Evolutionary conservation across 2,888 invertebrate species (phyloP).

Genomic region (Hybos culiciformis): DNA sequence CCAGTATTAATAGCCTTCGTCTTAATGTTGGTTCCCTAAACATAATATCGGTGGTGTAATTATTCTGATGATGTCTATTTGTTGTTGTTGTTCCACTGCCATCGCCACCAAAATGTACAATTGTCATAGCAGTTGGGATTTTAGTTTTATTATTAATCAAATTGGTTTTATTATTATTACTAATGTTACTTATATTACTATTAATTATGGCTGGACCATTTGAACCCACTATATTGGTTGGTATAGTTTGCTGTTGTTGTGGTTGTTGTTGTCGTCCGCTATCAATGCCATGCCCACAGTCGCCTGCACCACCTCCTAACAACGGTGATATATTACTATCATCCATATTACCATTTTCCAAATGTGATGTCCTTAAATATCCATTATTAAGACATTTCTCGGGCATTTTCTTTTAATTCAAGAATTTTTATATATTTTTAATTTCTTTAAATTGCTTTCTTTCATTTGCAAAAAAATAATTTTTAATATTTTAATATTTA

Average conservation of each 20-base stretch:
- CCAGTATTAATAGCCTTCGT: slow-evolving; percentile 37
- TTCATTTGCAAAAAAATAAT: too few species aligned
- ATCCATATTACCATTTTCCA: background rate
- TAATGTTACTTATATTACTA: background rate
- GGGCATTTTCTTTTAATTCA: background rate
- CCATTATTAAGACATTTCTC: background rate
- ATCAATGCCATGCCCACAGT: background rate
- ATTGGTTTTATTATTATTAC: background rate
- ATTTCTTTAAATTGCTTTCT: too few species aligned
- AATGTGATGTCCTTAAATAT: background rate
- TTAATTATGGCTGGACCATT: background rate
- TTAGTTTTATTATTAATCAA: background rate
- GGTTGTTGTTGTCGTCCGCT: background rate
- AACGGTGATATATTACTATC: slow-evolving; percentile 1
- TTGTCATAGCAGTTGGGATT: slow-evolving; percentile 18
- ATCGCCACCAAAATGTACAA: slow-evolving; percentile 26
- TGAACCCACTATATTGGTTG: background rate
- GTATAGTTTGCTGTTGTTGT: background rate
- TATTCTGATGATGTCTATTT: slow-evolving; percentile 12
- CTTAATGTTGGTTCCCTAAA: slow-evolving; percentile 57
- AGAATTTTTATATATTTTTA: background rate
- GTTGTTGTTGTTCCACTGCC: slow-evolving; percentile 17
- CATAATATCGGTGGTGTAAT: slow-evolving; percentile 19
- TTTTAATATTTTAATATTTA: too few species aligned
- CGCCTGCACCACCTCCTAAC: background rate